A percentile compares a stretch with the other conserved stretches of the same genome.
Evolutionary conservation across 2,113 vertebrate genomes (phyloP).

Genomic region (Chionodraco myersi): DNA sequence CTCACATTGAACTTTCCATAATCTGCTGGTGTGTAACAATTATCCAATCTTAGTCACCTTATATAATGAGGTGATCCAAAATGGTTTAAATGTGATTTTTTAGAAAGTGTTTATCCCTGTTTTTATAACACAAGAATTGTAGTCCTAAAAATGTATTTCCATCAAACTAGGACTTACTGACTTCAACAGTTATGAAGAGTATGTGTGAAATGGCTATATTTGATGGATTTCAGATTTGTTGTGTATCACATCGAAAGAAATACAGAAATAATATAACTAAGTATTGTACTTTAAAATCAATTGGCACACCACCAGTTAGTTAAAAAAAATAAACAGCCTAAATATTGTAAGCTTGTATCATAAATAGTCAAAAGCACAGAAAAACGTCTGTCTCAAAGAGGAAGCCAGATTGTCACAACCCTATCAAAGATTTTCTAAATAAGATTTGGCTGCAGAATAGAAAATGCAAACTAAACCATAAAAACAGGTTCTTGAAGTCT

Average conservation of each 20-base stretch:
- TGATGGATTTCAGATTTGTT: background rate
- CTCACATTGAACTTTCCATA: conserved; percentile 59
- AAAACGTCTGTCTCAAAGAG: background rate
- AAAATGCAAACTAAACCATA: background rate
- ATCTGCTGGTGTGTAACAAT: conserved; percentile 23
- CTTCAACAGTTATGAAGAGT: background rate
- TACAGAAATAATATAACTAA: too few relatives aligned
- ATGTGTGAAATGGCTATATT: background rate
- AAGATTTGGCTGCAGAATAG: background rate
- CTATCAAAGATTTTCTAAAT: background rate
- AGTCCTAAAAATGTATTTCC: background rate
- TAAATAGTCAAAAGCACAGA: background rate
- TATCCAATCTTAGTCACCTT: conserved; percentile 40
- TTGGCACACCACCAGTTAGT: too few relatives aligned
- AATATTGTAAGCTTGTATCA: background rate
- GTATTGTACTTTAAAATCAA: background rate
- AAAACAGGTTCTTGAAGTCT: background rate
- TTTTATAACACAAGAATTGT: background rate
- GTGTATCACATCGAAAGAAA: background rate
- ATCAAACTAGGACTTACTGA: background rate
- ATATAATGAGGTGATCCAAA: conserved; percentile 22
- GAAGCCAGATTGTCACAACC: background rate
- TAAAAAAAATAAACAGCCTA: too few relatives aligned
- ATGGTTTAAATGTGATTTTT: conserved; percentile 22
- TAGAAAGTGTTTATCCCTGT: conserved; percentile 6